Conservation (phyloP, 2,888 invertebrate species). For the Drosophila barbarae region DNA sequence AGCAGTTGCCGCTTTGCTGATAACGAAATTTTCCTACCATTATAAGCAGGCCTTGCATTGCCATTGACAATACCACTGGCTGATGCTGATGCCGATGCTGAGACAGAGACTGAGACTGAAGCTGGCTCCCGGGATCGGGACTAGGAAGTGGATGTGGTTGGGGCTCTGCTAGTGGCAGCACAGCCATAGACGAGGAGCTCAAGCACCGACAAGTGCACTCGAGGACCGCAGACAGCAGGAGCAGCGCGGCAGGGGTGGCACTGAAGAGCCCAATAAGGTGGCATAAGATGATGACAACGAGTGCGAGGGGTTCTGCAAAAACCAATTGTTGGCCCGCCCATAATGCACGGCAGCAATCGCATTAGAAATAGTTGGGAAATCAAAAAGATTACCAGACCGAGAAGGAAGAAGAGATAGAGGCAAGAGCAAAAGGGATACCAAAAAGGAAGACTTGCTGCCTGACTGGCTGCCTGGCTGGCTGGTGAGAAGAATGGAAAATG, state of each 20-base stretch:
- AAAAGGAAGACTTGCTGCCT: constrained; percentile 5
- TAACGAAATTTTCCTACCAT: constrained; percentile 75
- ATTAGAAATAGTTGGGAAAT: constrained; percentile 74
- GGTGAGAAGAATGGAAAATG: constrained; percentile 31
- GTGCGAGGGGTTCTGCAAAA: constrained; percentile 42
- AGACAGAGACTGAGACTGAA: background rate
- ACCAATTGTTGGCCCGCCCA: constrained; percentile 58
- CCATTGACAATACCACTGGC: constrained; percentile 33
- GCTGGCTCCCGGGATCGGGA: constrained; percentile 1
- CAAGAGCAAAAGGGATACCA: constrained; percentile 1
- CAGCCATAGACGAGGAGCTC: constrained; percentile 50
- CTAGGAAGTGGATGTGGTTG: constrained; percentile 25
- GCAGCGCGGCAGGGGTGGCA: constrained; percentile 5
- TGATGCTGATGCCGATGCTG: constrained; percentile 18
- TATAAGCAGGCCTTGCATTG: constrained; percentile 55
- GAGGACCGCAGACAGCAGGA: constrained; percentile 41
- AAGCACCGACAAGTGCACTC: constrained; percentile 62
- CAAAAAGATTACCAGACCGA: constrained; percentile 65
- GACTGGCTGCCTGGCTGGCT: background rate
- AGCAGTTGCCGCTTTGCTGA: constrained; percentile 66
- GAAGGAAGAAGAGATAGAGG: background rate
- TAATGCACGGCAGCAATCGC: constrained; percentile 69
- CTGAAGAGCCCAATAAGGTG: constrained; percentile 46
- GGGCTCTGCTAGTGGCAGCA: constrained; percentile 42
- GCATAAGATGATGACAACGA: constrained; percentile 61